Base-by-base conservation (phyloP, 2,113 vertebrate genomes). In the Laticauda colubrina region DNA sequence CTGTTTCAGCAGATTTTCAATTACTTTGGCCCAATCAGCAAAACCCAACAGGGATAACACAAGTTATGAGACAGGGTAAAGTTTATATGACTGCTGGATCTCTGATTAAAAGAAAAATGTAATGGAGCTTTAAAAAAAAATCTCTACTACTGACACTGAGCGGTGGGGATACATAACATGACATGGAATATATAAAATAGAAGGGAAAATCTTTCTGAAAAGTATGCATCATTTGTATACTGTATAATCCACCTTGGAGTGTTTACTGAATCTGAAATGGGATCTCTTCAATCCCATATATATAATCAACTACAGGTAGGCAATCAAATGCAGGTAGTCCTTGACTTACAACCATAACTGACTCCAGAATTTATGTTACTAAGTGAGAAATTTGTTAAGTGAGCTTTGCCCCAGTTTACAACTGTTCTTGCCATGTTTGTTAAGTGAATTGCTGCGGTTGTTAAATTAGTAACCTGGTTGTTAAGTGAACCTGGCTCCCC, bases 1-100 rank as follows among this genome's bases (percentile, higher is more conserved):
- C 87, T 93, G 39, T 88, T 93, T 85, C 57, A 94, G 56, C 14
- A 53, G 94, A 34, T 20, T 57, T 93, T n/a, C 0, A 0, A 34
- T 90, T 2, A 61, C 89, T 92, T 94, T 94, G 87, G 92, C 90
- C 11, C 48, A 92, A 90, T 85, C 26, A 92, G 14, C 26, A 91
- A 90, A 89, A 93, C 24, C 1, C 53, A 89, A 12, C 2, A 53
- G 21, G 0, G 0, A 43, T 92, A 43, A 92, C 45, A 56, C 85
- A 88, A 34, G 91, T 87, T 34, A 93, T 34, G 39, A 18, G 0
- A 57, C 9, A 54, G 69, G 56, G 29, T 93, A 89, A 90, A 89
- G 21, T 5, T n/a, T 59, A 53, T 51, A 69, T 93, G 45, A 86
- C 34, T 34, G n/a, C 87, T 48, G 87, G 61, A 39, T 85, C 26